Evolutionary conservation across 1,140 invertebrate genomes (phyloP).

Genomic region (Formica exsecta): DNA sequence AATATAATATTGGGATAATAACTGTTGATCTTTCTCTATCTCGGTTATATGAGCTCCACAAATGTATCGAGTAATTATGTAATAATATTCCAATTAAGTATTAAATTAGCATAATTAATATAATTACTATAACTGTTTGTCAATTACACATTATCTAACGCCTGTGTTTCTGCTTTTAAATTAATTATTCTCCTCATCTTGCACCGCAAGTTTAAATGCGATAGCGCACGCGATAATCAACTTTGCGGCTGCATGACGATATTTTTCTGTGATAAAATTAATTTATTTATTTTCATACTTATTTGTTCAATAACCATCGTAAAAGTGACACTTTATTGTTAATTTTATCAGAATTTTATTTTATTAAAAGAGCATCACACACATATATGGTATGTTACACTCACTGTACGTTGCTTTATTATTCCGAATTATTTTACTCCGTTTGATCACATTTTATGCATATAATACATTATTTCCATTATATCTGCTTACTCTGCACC

Average conservation of each 20-base stretch:
- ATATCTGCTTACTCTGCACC: conserved; percentile 51
- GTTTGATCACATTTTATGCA: not conserved
- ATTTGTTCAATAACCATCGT: not conserved
- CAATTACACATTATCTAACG: not conserved
- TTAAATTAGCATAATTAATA: not conserved
- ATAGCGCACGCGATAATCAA: conserved; percentile 2
- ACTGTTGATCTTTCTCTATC: too few relatives aligned
- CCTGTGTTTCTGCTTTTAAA: not conserved
- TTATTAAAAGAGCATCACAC: not conserved
- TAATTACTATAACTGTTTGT: not conserved
- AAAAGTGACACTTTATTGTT: not conserved
- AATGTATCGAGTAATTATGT: not conserved
- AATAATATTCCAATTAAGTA: not conserved
- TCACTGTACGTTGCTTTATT: not conserved
- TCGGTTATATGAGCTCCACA: too few relatives aligned
- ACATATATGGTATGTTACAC: not conserved
- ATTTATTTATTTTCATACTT: not conserved
- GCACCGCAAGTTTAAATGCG: not conserved
- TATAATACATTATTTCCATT: not conserved
- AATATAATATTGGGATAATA: not conserved
- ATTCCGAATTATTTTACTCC: not conserved
- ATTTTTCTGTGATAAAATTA: conserved; percentile 5
- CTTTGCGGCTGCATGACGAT: not conserved
- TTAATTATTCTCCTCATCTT: not conserved
- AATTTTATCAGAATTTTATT: not conserved